Conservation (phyloP, 1,140 invertebrate genomes). For the Monomorium pharaonis region DNA sequence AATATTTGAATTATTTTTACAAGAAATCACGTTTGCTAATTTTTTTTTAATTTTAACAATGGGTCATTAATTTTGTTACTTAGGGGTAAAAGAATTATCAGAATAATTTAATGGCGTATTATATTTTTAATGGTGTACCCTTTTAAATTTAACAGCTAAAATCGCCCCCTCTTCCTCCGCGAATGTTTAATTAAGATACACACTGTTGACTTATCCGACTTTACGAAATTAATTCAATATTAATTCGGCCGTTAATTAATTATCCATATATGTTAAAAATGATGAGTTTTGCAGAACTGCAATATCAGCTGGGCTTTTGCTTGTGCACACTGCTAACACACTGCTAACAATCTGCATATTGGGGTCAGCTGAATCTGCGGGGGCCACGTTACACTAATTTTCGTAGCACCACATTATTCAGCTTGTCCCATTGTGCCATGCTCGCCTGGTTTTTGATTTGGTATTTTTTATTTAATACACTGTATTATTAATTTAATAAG, state of each 20-base stretch:
- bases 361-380: slow-evolving; percentile 85
- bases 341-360: slow-evolving; percentile 74
- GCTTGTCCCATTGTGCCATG: slow-evolving; percentile 84
- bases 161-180: too few relatives aligned
- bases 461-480: slow-evolving; percentile 64
- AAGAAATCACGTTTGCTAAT: not conserved
- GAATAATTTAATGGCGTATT: not conserved
- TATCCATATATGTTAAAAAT: slow-evolving; percentile 27
- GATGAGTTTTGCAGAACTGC: slow-evolving; percentile 40
- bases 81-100: not conserved
- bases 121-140: not conserved
- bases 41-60: not conserved
- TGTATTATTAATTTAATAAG: slow-evolving; percentile 17
- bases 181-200: slow-evolving; percentile 41
- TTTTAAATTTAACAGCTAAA: slow-evolving; percentile 11
- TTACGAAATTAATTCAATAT: slow-evolving; percentile 16
- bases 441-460: slow-evolving; percentile 75
- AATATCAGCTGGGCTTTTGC: slow-evolving; percentile 69
- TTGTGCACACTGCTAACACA: slow-evolving; percentile 73
- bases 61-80: slow-evolving; percentile 1
- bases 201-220: not conserved
- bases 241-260: slow-evolving; percentile 28
- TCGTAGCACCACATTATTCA: slow-evolving; percentile 90
- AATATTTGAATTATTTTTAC: not conserved
- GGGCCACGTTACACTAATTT: slow-evolving; percentile 84